A percentile compares a stretch with the other conserved stretches of the same genome.
These are phyloP conservation scores for Sogatella furcifera DNA, from an alignment of 1,140 invertebrate species.

Conservation along the genomic window DNA sequence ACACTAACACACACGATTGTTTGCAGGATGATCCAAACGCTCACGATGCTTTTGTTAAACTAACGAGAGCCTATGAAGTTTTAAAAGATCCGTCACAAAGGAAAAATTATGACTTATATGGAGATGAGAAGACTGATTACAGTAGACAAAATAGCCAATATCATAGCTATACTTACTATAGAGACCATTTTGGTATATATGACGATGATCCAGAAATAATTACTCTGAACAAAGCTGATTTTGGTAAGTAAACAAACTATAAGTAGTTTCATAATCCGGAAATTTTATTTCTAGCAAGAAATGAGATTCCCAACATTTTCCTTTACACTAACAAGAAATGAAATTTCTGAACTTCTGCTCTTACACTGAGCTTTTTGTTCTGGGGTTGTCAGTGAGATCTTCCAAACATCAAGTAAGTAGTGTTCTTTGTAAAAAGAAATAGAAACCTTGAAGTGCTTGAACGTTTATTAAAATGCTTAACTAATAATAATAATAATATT, in stretches of 20 bases:
- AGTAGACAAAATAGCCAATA: conserved; percentile 45
- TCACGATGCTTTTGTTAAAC: conserved; percentile 75
- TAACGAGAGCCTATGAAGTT: conserved; percentile 87
- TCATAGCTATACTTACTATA: conserved; percentile 73
- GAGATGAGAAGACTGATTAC: conserved; percentile 55
- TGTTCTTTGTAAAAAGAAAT: too few relatives aligned
- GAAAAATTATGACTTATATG: conserved; percentile 72
- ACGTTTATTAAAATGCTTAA: too few relatives aligned
- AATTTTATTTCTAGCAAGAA: too few relatives aligned
- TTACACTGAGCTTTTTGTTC: too few relatives aligned
- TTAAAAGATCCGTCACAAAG: conserved; percentile 80
- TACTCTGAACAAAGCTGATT: conserved; percentile 59
- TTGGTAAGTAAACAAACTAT: conserved; percentile 57
- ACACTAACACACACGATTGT: not conserved
- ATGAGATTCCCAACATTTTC: too few relatives aligned
- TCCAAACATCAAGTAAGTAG: too few relatives aligned
- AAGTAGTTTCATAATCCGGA: too few relatives aligned
- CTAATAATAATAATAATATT: too few relatives aligned
- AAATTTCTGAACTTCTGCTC: too few relatives aligned
- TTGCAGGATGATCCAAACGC: conserved; percentile 63
- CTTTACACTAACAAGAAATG: too few relatives aligned
- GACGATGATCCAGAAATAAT: conserved; percentile 75
- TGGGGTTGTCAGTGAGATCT: too few relatives aligned
- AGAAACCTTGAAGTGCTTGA: too few relatives aligned
- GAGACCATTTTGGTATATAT: conserved; percentile 79